Conservation (phyloP, 2,113 vertebrate species). For the Clinocottus analis region DNA sequence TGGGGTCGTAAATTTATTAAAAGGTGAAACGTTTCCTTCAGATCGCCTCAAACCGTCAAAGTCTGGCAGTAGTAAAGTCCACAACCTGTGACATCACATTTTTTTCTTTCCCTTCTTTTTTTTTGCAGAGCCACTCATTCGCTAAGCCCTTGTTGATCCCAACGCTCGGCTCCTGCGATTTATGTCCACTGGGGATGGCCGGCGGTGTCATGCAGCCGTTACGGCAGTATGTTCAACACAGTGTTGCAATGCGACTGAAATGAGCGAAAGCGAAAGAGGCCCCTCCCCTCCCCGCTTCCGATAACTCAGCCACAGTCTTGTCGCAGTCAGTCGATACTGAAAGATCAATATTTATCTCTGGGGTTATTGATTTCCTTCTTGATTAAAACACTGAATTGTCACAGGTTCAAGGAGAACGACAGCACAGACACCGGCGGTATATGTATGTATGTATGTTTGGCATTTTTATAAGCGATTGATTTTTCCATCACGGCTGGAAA, state of each 20-base stretch:
- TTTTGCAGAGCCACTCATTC: not conserved
- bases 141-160: not conserved
- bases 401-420: not conserved
- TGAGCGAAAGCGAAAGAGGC: not conserved
- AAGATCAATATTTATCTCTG: conserved; percentile 67
- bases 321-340: not conserved
- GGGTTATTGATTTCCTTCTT: conserved; percentile 62
- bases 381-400: conserved; percentile 58
- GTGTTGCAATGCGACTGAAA: conserved; percentile 6
- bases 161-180: conserved; percentile 26
- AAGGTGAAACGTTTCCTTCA: no score
- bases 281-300: not conserved
- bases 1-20: not conserved
- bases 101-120: no score
- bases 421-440: not conserved
- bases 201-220: conserved; percentile 35
- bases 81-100: not conserved
- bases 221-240: conserved; percentile 30
- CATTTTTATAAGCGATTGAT: conserved; percentile 48
- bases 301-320: conserved; percentile 34
- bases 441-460: not conserved
- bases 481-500: conserved; percentile 66
- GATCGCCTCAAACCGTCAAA: no score
- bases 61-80: not conserved
- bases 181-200: conserved; percentile 24